Conservation (phyloP, 2,797 vertebrate genomes). For the Coreius guichenoti region DNA sequence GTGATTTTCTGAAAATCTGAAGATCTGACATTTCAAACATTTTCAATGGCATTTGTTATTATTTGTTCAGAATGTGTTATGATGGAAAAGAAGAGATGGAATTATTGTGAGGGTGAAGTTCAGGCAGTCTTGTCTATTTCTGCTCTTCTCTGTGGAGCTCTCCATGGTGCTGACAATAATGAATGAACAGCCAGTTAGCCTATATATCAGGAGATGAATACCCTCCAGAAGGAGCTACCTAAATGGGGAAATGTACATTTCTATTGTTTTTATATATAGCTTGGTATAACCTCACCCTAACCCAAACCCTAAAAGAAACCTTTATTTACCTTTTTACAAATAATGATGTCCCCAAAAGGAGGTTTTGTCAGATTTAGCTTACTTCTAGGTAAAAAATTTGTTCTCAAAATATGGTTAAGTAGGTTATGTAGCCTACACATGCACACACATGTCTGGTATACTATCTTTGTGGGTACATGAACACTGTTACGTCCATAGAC, state of each 20-base stretch:
- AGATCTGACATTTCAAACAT: background rate
- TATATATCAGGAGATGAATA: background rate
- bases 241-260: background rate
- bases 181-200: background rate
- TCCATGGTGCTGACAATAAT: conserved; percentile 23
- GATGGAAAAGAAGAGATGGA: background rate
- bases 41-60: background rate
- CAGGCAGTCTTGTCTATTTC: background rate
- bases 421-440: background rate
- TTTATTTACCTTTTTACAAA: background rate
- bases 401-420: background rate
- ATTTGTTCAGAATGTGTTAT: background rate
- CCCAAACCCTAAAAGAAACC: too few species aligned
- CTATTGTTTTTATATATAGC: background rate
- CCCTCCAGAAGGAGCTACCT: background rate
- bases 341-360: background rate
- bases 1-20: background rate
- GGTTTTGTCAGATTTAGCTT: background rate
- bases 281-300: background rate
- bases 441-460: too few species aligned
- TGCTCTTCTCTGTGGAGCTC: background rate
- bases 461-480: too few species aligned
- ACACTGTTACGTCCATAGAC: background rate
- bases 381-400: background rate
- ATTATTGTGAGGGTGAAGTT: background rate